Evolutionary conservation across 2,888 invertebrate genomes (phyloP), one percentile per base, ranked within the genome.

Genomic region (Campoplex nolae): DNA sequence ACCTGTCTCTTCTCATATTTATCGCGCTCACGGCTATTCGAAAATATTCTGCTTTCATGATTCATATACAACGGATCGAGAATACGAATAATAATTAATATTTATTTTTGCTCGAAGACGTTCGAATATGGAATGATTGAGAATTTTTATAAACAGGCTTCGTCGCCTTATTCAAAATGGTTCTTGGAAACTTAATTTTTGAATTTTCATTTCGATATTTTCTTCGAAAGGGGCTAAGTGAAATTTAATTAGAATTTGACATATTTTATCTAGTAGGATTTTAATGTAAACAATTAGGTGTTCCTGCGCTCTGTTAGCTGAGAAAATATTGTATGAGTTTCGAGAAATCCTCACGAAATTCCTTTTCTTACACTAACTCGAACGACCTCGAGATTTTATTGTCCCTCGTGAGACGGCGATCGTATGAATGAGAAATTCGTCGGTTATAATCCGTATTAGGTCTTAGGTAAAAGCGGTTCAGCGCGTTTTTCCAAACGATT

Each of bases 381-480:
- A 88, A 89, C 88, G 79, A 88, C 83, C 87, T 77, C 74, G 84
- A 71, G 88, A 77, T 67, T 88, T 89, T 90, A 92, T 91, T 91
- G 91, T 91, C 58, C 82, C 86, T 70, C 58, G 58, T 45, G 0
- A 23, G 38, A 1, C 38, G n/a, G 18, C 76, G 62, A 62, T 48
- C 62, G 32, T 42, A 65, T 18, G 62, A 74, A 48, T n/a, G 45
- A 32, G 62, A 90, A 74, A 51, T 6, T 38, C 16, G 54, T 78
- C 18, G 75, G 91, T 91, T 90, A 90, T 93, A 93, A 94, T 93
- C 93, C 92, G 79, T 79, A 58, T 28, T 56, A 79, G 91, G 87
- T 88, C 92, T 93, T 93, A 91, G 92, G 91, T 92, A 91, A 93
- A 94, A 93, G 90, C 92, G 91, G 92, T 90, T 90, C 91, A 73